Percentiles rank a stretch among this genome's conserved stretches.
phyloP scores from a whole-genome alignment of 2,113 vertebrate species.

The Pelodiscus sinensis region DNA sequence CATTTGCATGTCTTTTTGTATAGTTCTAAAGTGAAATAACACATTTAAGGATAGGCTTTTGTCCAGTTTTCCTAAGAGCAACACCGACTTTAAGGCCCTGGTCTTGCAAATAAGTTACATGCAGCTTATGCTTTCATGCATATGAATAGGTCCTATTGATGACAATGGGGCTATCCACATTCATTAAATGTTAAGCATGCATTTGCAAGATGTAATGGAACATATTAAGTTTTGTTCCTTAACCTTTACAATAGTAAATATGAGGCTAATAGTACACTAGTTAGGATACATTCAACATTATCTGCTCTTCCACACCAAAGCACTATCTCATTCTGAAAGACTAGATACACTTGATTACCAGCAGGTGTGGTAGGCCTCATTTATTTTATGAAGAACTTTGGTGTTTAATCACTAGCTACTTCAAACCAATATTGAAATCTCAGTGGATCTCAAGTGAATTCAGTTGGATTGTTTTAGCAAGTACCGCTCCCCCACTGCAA shows the following conservation, averaged over 20 bases:
- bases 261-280: background rate
- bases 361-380: background rate
- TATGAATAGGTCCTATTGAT: background rate
- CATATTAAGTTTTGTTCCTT: background rate
- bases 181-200: background rate
- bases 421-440: background rate
- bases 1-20: background rate
- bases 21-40: background rate
- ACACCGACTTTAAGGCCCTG: background rate
- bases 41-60: background rate
- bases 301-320: background rate
- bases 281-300: background rate
- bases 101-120: background rate
- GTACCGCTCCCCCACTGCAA: accelerated
- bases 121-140: background rate
- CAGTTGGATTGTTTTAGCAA: background rate
- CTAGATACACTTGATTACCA: background rate
- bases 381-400: background rate
- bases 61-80: background rate
- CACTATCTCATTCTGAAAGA: background rate
- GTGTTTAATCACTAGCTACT: background rate
- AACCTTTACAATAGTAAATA: background rate
- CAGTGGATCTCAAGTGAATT: accelerated
- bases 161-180: background rate
- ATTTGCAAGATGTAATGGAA: background rate